Evolutionary conservation across 2,113 vertebrate genomes (phyloP), one percentile per base, ranked within the genome.

Genomic region (Seriola aureovittata): DNA sequence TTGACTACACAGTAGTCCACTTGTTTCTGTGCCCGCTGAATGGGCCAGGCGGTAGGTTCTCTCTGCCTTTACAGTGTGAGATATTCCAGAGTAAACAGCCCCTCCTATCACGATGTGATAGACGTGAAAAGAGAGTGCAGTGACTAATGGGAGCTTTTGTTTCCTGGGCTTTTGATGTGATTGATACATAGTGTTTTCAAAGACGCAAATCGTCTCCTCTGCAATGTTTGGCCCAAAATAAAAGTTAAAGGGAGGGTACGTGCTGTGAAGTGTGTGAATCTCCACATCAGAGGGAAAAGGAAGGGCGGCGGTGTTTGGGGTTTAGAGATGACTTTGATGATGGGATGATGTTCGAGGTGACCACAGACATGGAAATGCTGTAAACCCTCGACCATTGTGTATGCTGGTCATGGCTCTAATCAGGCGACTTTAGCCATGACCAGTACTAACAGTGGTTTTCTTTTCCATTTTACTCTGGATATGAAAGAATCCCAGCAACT

Each of bases 71-170:
- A 92, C 90, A 94, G 89, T 89, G 86, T 80, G 73, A 80, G 79
- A 80, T 92, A 92, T 89, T 87, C 84, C 81, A 90, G 80, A 83
- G 93, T 93, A 94, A 94, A 95, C 88, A 94, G 80, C 69, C 80
- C 82, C 88, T 80, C 86, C 87, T 84, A 75, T 75, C 38, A 38
- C n/a, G 46, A 78, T 67, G 83, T 60, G 68, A 91, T 86, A 68
- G 87, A 89, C 67, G 81, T 91, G 80, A 88, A 72, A 90, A 93
- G 91, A 80, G 88, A 91, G 78, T 3, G 88, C 88, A 85, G 91
- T 92, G 91, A 93, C 93, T 93, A 94, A 95, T 94, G 90, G 82
- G 78, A 81, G 75, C 84, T 91, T 95, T 94, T 95, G 92, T 95
- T 91, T 82, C 81, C 91, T 67, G 52, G 79, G 67, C 84, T 92